Evolutionary conservation across 92 coral and sea anemone genomes (phyloP).

Genomic region (Nematostella vectensis): DNA sequence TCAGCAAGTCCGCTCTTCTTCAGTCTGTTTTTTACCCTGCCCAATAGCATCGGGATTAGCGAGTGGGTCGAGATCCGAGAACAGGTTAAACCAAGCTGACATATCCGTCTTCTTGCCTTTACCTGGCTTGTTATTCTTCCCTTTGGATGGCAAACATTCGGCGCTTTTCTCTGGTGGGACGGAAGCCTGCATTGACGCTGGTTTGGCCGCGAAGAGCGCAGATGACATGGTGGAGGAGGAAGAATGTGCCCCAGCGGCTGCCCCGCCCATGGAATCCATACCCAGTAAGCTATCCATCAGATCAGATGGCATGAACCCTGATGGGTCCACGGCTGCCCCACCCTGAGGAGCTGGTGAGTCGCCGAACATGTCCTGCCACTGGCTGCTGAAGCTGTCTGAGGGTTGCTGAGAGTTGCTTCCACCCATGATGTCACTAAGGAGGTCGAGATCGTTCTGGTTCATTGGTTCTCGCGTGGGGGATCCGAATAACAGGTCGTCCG

Average conservation of each 20-base stretch:
- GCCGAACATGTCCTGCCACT: conserved; percentile 94
- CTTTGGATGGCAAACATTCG: conserved; percentile 8
- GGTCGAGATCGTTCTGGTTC: conserved; percentile 47
- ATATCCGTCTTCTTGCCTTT: conserved; percentile 51
- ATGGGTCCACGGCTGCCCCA: conserved; percentile 12
- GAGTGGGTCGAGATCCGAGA: conserved; percentile 91
- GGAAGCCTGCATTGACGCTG: conserved; percentile 7
- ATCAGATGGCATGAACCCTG: conserved; percentile 83
- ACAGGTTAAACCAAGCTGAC: conserved; percentile 95
- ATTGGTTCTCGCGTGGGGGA: conserved; percentile 51
- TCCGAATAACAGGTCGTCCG: conserved; percentile 86
- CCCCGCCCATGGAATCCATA: conserved; percentile 41
- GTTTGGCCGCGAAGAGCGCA: background rate
- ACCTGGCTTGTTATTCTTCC: conserved; percentile 30
- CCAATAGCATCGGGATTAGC: conserved; percentile 98
- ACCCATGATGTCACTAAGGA: conserved; percentile 67
- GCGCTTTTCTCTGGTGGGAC: conserved; percentile 9
- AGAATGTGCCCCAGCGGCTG: background rate
- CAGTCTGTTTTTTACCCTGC: conserved; percentile 67
- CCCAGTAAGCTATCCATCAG: conserved; percentile 79
- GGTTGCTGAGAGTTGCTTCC: conserved; percentile 22
- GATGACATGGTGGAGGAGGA: background rate
- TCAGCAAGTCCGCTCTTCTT: conserved; percentile 48
- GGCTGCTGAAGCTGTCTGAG: conserved; percentile 78
- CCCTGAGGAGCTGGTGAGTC: conserved; percentile 33